Base-by-base conservation (phyloP, 1,140 invertebrate species). In the Drosophila funebris region DNA sequence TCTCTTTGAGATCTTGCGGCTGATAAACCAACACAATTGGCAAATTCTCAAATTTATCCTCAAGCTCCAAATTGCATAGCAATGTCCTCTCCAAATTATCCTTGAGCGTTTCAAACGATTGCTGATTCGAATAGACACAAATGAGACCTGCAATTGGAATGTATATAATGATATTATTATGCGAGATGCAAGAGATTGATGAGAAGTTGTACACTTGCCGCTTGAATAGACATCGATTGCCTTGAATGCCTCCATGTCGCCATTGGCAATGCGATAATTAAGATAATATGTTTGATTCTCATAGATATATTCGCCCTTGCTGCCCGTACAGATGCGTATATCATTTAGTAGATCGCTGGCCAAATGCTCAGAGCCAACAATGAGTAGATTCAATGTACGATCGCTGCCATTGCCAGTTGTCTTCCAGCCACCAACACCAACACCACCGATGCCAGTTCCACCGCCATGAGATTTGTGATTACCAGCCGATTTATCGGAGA, bases 1-100 rank as follows among this genome's bases (percentile, higher is more conserved):
- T 95, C 90, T 98, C 96, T 73, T 97, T 95, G 72, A 94, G 93
- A 27, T 96, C 94, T 90, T 98, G 96, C 87, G 97, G 96, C 53
- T 97, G 95, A 92, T 98, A 97, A 91, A 98, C 94, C 75, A 98
- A 94, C 24, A 98, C 96, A 76, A 98, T 96, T 1, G 97, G 97
- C 70, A 98, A 93, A 71, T 97, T 97, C 92, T 97, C 94, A 27
- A 92, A 91, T 73, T 97, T 95, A 84, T 98, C 97, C 83, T 98
- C 97, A 87, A 97, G 95, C 90, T 98, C 96, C 57, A 98, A 93
- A 94, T 98, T 98, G 3, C 96, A 97, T 0, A 98, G 92, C 4
- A 99, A 92, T 8, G 97, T 98, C 91, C 98, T 97, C 88, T 98
- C 97, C 66, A 99, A 93, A 90, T 97, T 97, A 67, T 96, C 96